Percentiles rank a stretch among this genome's conserved stretches.
Conservation (phyloP, 35 echinoderm and acorn worm species). For the Lytechinus pictus region DNA sequence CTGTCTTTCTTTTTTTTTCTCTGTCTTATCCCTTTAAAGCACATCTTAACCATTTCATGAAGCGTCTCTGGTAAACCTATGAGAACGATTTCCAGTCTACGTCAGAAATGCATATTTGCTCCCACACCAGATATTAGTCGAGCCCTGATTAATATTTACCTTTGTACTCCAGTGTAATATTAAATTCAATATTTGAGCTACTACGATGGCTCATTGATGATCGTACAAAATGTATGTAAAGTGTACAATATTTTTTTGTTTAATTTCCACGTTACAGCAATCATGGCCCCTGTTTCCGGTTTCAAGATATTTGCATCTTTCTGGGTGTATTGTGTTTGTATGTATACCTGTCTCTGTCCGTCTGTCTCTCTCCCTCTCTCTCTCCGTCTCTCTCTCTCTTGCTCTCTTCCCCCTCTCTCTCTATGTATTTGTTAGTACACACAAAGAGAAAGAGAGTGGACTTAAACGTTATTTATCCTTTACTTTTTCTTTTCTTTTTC, state of each 20-base stretch:
- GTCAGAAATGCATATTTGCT: background rate
- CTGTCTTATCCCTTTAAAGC: background rate
- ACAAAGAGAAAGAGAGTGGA: too few species aligned
- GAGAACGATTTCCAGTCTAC: background rate
- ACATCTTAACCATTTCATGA: background rate
- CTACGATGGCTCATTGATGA: background rate
- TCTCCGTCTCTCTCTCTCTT: background rate
- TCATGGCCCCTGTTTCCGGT: background rate
- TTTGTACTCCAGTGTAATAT: background rate
- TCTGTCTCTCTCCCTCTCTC: background rate
- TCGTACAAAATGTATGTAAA: background rate
- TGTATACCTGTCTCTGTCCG: background rate
- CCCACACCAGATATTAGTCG: background rate
- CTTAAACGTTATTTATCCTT: too few species aligned
- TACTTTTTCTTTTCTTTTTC: too few species aligned
- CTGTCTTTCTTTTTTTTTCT: background rate
- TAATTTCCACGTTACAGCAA: background rate
- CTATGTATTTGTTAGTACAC: background rate
- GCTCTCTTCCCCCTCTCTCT: background rate
- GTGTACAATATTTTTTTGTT: background rate
- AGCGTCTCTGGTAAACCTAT: background rate
- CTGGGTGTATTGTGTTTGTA: background rate
- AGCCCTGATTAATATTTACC: background rate
- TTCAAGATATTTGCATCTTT: background rate
- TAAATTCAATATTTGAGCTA: conserved; percentile 1